Evolutionary conservation across 2,888 invertebrate genomes (phyloP), one percentile per base, ranked within the genome.

Genomic region (Metopia argyrocephala): DNA sequence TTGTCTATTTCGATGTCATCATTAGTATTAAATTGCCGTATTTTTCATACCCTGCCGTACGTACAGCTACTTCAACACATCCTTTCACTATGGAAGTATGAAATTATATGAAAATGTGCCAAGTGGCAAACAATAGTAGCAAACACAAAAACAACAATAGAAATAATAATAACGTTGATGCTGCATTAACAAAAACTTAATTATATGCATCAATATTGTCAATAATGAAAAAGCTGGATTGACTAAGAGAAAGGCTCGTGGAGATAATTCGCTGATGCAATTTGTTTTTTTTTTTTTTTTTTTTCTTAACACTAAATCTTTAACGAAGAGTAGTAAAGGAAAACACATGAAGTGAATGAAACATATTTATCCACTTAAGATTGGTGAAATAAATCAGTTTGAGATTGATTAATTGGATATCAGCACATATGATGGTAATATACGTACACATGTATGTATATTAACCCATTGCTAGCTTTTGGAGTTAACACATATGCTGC

Each of bases 121-220:
- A 66, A 48, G 23, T 7, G 31, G 7, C 18, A 50, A 27, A n/a
- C 50, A 45, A 68, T 38, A 68, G 20, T 9, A 6, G 18, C 7
- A 31, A 50, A 3, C n/a, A 25, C 23, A 46, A 46, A 9, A 38
- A 38, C 31, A 12, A 31, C 46, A 59, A 20, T 9, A 59, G 2
- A 7, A 31, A 50, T 3, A 25, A 25, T 25, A 46, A 46, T 2
- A 62, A 23, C 38, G 38, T 38, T 38, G 23, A 15, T 12, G 23
- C 25, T 21, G 54, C 20, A 27, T 9, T 5, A 61, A 62, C 20
- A 45, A 62, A 21, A 57, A 25, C 62, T 62, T 76, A 71, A 78
- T 66, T 59, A 66, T 66, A 62, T 23, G 28, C 54, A 61, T 75
- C 52, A 61, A 46, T 54, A 18, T 68, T 75, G 46, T 71, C 59